phyloP scores from a whole-genome alignment of 2,797 vertebrate genomes.

The Eupleurogrammus muticus region DNA sequence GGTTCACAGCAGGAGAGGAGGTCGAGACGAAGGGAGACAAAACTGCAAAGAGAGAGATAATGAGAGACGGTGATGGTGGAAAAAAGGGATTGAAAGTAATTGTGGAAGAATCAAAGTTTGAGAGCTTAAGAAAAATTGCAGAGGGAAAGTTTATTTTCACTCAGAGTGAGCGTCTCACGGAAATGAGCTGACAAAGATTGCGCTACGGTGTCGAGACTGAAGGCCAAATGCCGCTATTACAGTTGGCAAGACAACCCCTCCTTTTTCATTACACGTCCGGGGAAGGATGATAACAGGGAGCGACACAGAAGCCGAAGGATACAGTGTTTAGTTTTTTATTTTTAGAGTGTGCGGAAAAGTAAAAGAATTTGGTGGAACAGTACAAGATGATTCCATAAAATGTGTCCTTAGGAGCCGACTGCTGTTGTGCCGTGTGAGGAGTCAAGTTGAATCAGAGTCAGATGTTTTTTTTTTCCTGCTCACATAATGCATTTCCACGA shows the following conservation, averaged over 20 bases:
- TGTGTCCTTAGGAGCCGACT: constrained; percentile 33
- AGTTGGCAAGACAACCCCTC: constrained; percentile 65
- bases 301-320: constrained; percentile 34
- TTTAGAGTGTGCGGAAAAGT: constrained; percentile 35
- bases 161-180: constrained; percentile 31
- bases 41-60: too few relatives aligned
- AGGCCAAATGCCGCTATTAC: constrained; percentile 62
- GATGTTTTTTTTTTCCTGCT: constrained; percentile 3
- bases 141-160: neutral
- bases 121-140: constrained; percentile 34
- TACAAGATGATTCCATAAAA: constrained; percentile 69
- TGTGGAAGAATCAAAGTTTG: constrained; percentile 32
- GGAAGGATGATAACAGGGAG: constrained; percentile 52
- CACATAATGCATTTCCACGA: constrained; percentile 12
- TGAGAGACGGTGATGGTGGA: constrained; percentile 15
- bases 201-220: constrained; percentile 53
- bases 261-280: constrained; percentile 59
- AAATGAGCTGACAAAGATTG: constrained; percentile 54
- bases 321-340: constrained; percentile 39
- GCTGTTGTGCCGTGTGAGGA: constrained; percentile 19
- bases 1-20: constrained; percentile 22
- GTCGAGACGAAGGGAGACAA: neutral
- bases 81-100: constrained; percentile 27
- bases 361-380: constrained; percentile 39
- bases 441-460: constrained; percentile 40